Percentiles rank a stretch among this genome's conserved stretches.
Conservation (phyloP, 2,797 vertebrate genomes). For the Xiphophorus birchmanni region DNA sequence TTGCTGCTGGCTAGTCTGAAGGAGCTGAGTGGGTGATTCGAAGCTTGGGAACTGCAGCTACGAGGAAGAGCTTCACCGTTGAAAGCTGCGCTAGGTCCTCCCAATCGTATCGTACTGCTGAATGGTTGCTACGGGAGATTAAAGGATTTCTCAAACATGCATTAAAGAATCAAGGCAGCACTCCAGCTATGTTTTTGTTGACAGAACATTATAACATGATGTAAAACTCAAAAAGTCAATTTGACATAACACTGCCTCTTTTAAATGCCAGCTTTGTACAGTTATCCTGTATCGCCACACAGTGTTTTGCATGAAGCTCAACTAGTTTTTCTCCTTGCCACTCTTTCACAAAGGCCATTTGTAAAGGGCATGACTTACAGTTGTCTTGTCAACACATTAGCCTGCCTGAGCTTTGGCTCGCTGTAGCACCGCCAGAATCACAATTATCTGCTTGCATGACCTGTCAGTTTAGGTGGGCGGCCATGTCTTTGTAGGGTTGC, state of each 20-base stretch:
- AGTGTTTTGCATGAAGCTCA: not conserved
- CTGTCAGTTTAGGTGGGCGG: not conserved
- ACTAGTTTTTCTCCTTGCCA: not conserved
- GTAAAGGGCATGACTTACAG: not conserved
- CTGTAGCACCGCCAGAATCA: not conserved
- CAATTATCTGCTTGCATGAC: not conserved
- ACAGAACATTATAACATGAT: too few relatives aligned
- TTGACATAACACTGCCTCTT: not conserved
- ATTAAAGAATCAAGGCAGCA: too few relatives aligned
- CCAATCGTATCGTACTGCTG: too few relatives aligned
- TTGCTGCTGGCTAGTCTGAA: too few relatives aligned
- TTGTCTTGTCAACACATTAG: not conserved
- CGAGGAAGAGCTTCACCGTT: too few relatives aligned
- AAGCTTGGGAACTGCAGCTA: too few relatives aligned
- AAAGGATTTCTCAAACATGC: too few relatives aligned
- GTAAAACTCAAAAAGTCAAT: too few relatives aligned
- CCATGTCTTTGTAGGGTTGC: conserved; percentile 1
- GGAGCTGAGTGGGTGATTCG: too few relatives aligned
- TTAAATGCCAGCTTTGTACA: not conserved
- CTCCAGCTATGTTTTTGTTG: too few relatives aligned
- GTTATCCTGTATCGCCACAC: not conserved
- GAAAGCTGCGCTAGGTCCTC: too few relatives aligned
- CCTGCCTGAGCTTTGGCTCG: not conserved
- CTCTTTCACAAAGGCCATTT: not conserved
- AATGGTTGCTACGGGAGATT: too few relatives aligned